A percentile compares a stretch with the other conserved stretches of the same genome.
Evolutionary conservation across 92 coral and sea anemone species (phyloP).

Genomic region (Blastomussa wellsi): DNA sequence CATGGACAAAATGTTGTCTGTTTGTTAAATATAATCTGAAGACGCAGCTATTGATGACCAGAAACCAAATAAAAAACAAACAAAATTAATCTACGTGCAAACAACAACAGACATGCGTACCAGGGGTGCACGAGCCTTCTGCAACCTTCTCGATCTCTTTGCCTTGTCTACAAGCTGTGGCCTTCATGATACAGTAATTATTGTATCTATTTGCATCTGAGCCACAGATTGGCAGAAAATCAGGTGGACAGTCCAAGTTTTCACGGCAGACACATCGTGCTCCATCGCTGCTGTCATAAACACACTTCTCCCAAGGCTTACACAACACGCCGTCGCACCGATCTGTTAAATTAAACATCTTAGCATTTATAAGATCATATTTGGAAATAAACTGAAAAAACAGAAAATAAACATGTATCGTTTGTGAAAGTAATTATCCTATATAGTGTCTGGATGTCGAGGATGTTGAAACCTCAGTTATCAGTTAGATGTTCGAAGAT

Average conservation of each 20-base stretch:
- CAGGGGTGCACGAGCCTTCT: constrained; percentile 69
- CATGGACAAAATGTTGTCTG: no score
- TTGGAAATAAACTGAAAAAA: neutral
- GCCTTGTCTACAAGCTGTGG: constrained; percentile 74
- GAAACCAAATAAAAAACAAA: neutral
- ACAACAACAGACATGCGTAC: constrained; percentile 32
- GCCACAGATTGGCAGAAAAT: constrained; percentile 79
- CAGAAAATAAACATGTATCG: no score
- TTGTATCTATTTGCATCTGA: constrained; percentile 78
- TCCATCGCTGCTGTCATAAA: constrained; percentile 21
- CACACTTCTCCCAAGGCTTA: constrained; percentile 68
- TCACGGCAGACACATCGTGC: constrained; percentile 77
- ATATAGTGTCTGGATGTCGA: no score
- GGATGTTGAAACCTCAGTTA: no score
- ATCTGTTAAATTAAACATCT: constrained; percentile 37
- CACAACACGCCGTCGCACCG: constrained; percentile 58
- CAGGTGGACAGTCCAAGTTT: constrained; percentile 69
- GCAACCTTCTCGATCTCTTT: constrained; percentile 39
- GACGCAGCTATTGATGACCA: neutral
- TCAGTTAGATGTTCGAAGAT: no score
- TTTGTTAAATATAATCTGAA: neutral
- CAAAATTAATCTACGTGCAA: neutral
- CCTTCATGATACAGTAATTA: constrained; percentile 84
- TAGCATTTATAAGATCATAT: neutral
- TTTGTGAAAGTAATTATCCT: no score